phyloP scores from a whole-genome alignment of 2,797 vertebrate genomes.

The Acrocephalus scirpaceus region DNA sequence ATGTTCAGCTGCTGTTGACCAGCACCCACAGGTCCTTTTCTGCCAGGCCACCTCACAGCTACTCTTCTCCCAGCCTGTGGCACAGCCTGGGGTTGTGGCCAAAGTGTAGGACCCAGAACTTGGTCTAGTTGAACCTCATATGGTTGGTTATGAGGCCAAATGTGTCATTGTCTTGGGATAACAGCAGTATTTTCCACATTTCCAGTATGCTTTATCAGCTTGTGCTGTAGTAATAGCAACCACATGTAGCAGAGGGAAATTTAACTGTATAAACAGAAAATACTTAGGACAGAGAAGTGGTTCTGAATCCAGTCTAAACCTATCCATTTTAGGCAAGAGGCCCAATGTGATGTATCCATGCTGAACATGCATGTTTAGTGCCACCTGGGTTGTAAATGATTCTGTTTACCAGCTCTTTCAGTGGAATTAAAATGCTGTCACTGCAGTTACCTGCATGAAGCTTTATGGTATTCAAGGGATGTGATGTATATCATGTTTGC shows the following conservation, averaged over 20 bases:
- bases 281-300: background rate
- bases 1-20: background rate
- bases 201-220: no score
- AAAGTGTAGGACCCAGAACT: background rate
- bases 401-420: background rate
- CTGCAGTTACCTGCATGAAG: background rate
- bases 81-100: background rate
- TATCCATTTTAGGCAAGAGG: background rate
- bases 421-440: background rate
- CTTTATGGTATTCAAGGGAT: background rate
- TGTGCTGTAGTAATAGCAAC: background rate
- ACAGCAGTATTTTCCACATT: background rate
- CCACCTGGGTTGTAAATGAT: fast-evolving
- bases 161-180: fast-evolving
- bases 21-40: background rate
- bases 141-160: background rate
- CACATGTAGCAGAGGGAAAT: no score
- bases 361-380: fast-evolving
- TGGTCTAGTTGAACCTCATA: background rate
- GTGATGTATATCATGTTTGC: background rate
- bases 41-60: fast-evolving
- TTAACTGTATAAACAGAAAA: background rate
- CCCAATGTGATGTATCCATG: fast-evolving
- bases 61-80: background rate
- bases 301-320: background rate